These are phyloP conservation scores for Scaptomyza caliginosa DNA, from an alignment of 2,888 invertebrate species.

Conservation along the genomic window DNA sequence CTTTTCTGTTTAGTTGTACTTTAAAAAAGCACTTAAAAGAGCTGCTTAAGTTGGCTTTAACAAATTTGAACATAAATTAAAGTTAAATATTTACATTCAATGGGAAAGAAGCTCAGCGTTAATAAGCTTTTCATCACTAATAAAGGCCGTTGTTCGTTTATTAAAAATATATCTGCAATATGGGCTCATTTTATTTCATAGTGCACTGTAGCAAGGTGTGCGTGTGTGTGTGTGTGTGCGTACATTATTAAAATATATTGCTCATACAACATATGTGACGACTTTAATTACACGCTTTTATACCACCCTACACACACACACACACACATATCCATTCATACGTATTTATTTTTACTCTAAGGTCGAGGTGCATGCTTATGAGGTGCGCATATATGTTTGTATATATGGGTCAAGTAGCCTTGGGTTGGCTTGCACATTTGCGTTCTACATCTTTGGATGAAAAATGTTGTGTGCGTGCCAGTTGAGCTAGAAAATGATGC, in stretches of 20 bases:
- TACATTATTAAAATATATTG: slow-evolving; percentile 26
- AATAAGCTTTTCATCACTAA: not conserved
- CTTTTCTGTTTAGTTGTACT: too few species aligned
- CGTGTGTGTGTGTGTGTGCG: slow-evolving; percentile 1
- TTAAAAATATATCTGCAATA: not conserved
- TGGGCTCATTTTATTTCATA: not conserved
- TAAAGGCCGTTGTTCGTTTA: not conserved
- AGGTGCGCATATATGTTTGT: slow-evolving; percentile 29
- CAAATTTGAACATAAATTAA: not conserved
- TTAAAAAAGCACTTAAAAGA: not conserved
- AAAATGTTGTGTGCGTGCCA: slow-evolving; percentile 68
- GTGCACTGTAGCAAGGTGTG: not conserved
- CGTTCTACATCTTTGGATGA: slow-evolving; percentile 45
- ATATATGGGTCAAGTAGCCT: slow-evolving; percentile 66
- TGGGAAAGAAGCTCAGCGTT: not conserved
- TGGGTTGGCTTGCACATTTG: slow-evolving; percentile 3
- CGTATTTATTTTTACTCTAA: slow-evolving; percentile 30
- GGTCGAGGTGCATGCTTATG: slow-evolving; percentile 65
- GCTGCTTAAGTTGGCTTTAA: too few species aligned
- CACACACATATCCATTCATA: not conserved
- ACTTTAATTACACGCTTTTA: slow-evolving; percentile 53
- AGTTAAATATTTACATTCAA: not conserved
- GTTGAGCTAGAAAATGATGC: slow-evolving; percentile 25
- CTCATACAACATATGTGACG: slow-evolving; percentile 35
- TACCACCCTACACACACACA: not conserved